A percentile compares a stretch with the other conserved stretches of the same genome.
These are phyloP conservation scores for Pararge aegeria DNA, from an alignment of 1,140 invertebrate species.

Conservation along the genomic window DNA sequence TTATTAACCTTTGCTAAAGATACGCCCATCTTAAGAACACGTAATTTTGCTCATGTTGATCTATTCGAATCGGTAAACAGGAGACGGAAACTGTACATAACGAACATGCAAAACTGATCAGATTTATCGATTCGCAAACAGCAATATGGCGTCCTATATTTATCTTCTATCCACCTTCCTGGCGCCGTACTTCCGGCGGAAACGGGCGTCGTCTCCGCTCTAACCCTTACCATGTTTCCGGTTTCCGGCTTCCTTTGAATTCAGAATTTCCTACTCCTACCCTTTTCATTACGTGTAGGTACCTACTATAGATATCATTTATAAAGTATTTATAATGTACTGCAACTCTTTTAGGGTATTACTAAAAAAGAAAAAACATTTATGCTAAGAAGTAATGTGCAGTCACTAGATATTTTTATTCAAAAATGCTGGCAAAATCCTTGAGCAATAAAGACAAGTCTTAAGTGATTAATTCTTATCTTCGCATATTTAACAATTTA, in stretches of 20 bases:
- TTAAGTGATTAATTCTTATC: too few species aligned
- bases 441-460: too few species aligned
- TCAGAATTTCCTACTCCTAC: conserved; percentile 58
- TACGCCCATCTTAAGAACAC: too few species aligned
- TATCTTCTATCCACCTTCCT: conserved; percentile 72
- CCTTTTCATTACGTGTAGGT: conserved; percentile 31
- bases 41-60: too few species aligned
- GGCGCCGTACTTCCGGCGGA: conserved; percentile 73
- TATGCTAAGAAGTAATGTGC: too few species aligned
- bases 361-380: too few species aligned
- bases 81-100: conserved; percentile 63
- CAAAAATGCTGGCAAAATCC: too few species aligned
- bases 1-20: too few species aligned
- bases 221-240: conserved; percentile 76
- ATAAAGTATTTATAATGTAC: too few species aligned
- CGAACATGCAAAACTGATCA: conserved; percentile 67
- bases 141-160: conserved; percentile 73
- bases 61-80: conserved; percentile 48
- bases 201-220: conserved; percentile 74
- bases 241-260: conserved; percentile 72
- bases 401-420: too few species aligned
- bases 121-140: conserved; percentile 69
- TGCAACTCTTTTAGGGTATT: too few species aligned
- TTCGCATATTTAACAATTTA: too few species aligned
- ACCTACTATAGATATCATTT: neutral